phyloP scores from a whole-genome alignment of 1,140 invertebrate genomes.

The Rhopalosiphum padi region DNA sequence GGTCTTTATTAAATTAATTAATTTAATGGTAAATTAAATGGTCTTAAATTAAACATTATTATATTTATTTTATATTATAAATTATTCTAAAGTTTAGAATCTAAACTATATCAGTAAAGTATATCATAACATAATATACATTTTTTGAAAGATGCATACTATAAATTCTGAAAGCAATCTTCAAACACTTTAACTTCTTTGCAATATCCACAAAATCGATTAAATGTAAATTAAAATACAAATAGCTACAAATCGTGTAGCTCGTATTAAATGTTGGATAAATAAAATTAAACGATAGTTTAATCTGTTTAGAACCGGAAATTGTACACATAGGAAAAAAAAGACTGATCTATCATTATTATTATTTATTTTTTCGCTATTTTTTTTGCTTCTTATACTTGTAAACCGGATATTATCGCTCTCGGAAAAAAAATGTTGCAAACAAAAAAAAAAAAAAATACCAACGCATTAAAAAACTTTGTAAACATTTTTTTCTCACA shows the following conservation, averaged over 20 bases:
- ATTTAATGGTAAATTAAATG: too few species aligned
- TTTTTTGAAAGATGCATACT: not conserved
- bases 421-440: not conserved
- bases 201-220: not conserved
- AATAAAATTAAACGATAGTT: not conserved
- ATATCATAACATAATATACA: not conserved
- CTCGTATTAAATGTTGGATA: not conserved
- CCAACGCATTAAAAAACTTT: not conserved
- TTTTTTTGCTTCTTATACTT: not conserved
- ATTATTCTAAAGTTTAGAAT: not conserved
- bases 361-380: not conserved
- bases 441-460: not conserved
- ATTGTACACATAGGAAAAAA: not conserved
- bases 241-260: not conserved
- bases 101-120: not conserved
- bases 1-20: too few species aligned
- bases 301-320: not conserved
- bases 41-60: too few species aligned
- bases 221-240: not conserved
- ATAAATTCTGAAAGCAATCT: not conserved
- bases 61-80: too few species aligned
- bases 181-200: not conserved
- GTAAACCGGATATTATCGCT: not conserved
- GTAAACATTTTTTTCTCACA: not conserved
- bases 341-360: not conserved